Base-by-base conservation (phyloP, 2,113 vertebrate species). In the Gallinago media region DNA sequence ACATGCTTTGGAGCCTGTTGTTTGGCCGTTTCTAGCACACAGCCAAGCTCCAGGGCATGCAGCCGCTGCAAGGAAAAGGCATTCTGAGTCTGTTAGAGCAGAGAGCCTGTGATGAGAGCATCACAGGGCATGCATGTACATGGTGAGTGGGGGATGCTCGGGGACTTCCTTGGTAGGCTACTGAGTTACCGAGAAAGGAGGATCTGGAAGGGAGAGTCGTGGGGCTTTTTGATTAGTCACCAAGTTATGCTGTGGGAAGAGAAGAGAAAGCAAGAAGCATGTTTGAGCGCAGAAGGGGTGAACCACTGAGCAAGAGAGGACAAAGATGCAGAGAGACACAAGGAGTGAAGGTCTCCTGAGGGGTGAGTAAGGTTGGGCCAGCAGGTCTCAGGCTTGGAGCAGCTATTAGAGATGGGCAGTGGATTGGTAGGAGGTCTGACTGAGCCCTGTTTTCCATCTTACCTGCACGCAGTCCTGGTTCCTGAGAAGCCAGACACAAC, bases 11-110 rank as follows among this genome's bases (percentile, higher is more conserved):
- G 94, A 56, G 65, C n/a, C 47, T 38, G 16, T 46, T 89, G 65
- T 50, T 82, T 0, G 1, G 71, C 72, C 66, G 54, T 80, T 61
- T 14, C 59, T 88, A 50, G 17, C 44, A 42, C 67, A 52, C 10
- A 1, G 3, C 62, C 1, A 9, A 65, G 74, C 90, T 44, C 78
- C 80, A 66, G 76, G 84, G 73, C 82, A 76, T 79, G 91, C 76
- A 89, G 93, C n/a, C 0, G 71, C 85, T 95, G 89, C 46, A 32
- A 66, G 74, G 86, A 74, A 89, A 85, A 74, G 85, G 67, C 89
- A 73, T 86, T 78, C 88, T 59, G 80, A 92, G 81, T n/a, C 44
- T 4, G 2, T 79, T 92, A 93, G 94, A 74, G 81, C 93, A 89
- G 85, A 67, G 66, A 84, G 82, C 85, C 89, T 78, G 83, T 85